Evolutionary conservation across 2,888 invertebrate genomes (phyloP), one percentile per base, ranked within the genome.

Genomic region (Notodonta ziczac): DNA sequence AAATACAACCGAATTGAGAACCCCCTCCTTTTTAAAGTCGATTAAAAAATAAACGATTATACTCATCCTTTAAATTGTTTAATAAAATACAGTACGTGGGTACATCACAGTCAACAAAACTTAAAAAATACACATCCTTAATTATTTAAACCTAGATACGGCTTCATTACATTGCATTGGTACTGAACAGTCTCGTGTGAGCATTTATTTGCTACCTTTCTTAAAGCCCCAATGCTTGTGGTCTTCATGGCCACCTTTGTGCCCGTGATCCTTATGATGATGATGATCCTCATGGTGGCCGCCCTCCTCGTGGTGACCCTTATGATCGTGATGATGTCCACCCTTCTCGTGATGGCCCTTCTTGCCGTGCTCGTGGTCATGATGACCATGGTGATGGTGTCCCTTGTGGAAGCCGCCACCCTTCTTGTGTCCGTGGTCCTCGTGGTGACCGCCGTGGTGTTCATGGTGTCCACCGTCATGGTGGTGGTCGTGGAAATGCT

Each of bases 401-500:
- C 97, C 97, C 76, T 96, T 96, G 88, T 97, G 97, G 91, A 96
- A 94, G 77, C 95, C 95, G 35, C 96, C 96, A 65, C 97, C 97
- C 89, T 97, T 97, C 89, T 97, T 96, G 90, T 97, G 96, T 57
- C 96, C 96, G 76, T 97, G 96, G 81, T 96, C 96, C 80, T 97
- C 96, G 81, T 97, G 96, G 82, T 96, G 96, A 50, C 95, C 96
- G 61, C 97, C 97, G 80, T 97, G 96, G 75, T 96, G 96, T 82
- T 96, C 96, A 83, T 97, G 96, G 73, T 96, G 96, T 0, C 97
- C 97, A 61, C 95, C 95, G 66, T 96, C 97, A 78, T 97, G 97
- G 78, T 97, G 96, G 80, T 97, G 96, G 77, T 97, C 97, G 84
- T 96, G 97, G 95, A 97, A 97, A 82, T 97, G 97, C 81, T 97